Evolutionary conservation across 2,888 invertebrate genomes (phyloP).

Genomic region (Acrobasis repandana): DNA sequence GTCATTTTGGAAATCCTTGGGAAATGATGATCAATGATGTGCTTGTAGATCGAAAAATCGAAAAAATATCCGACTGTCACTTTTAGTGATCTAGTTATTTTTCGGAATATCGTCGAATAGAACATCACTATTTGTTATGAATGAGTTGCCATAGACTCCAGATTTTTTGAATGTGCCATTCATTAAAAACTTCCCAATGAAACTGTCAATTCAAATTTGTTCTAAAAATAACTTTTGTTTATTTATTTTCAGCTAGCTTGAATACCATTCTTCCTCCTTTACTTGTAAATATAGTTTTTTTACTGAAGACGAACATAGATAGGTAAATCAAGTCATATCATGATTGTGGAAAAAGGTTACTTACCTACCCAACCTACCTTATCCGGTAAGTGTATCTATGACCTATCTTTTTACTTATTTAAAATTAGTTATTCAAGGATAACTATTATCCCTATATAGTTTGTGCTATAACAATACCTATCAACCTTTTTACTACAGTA

Average conservation of each 20-base stretch:
- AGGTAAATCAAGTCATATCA: too few relatives aligned
- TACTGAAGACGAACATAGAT: too few relatives aligned
- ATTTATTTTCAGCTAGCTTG: conserved; percentile 10
- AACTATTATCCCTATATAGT: too few relatives aligned
- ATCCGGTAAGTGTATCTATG: too few relatives aligned
- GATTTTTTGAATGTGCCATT: conserved; percentile 10
- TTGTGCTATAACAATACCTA: too few relatives aligned
- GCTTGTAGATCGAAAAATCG: neutral
- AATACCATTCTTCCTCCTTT: neutral
- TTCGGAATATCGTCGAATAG: conserved; percentile 36
- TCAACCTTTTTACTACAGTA: too few relatives aligned
- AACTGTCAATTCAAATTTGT: conserved; percentile 17
- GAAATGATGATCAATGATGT: too few relatives aligned
- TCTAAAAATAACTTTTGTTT: conserved; percentile 22
- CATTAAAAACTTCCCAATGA: conserved; percentile 20
- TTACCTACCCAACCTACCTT: too few relatives aligned
- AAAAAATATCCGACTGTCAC: neutral
- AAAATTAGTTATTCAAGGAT: too few relatives aligned
- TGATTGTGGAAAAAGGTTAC: too few relatives aligned
- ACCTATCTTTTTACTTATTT: too few relatives aligned
- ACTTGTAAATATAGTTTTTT: conserved; percentile 25
- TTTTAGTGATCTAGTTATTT: neutral
- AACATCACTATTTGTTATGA: conserved; percentile 45
- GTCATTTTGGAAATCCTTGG: too few relatives aligned
- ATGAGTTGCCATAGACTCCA: conserved; percentile 1